Conservation (phyloP, 2,888 invertebrate genomes). For the Ochropacha duplaris region DNA sequence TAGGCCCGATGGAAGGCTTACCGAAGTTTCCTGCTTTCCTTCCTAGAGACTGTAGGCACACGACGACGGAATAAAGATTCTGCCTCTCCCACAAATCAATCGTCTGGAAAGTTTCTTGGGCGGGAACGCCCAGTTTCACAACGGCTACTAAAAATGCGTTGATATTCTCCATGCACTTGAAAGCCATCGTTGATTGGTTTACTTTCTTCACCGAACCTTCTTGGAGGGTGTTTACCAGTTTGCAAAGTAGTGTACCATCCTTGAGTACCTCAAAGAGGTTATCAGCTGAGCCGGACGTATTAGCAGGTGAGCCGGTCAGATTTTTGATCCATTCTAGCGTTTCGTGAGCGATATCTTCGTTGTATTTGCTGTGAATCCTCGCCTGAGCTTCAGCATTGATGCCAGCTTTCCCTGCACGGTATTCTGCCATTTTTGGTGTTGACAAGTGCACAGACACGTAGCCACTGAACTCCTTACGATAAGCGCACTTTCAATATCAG, state of each 20-base stretch:
- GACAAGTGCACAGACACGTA: conserved; percentile 66
- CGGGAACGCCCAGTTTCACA: conserved; percentile 93
- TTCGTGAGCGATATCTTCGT: conserved; percentile 95
- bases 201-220: conserved; percentile 95
- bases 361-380: conserved; percentile 97
- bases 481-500: conserved; percentile 66
- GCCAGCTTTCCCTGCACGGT: conserved; percentile 76
- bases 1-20: conserved; percentile 95
- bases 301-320: conserved; percentile 91
- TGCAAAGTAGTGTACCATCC: conserved; percentile 95
- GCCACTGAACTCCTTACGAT: conserved; percentile 73
- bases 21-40: conserved; percentile 94
- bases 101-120: conserved; percentile 98
- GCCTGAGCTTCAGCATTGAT: conserved; percentile 79
- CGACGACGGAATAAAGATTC: conserved; percentile 98
- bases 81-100: conserved; percentile 98
- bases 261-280: conserved; percentile 95
- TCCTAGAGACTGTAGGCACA: conserved; percentile 96
- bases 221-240: conserved; percentile 92
- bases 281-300: conserved; percentile 93
- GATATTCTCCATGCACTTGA: conserved; percentile 99
- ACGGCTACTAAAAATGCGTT: conserved; percentile 95
- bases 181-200: conserved; percentile 94
- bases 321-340: conserved; percentile 96
- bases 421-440: conserved; percentile 75